Evolutionary conservation across 1,140 invertebrate genomes (phyloP), one percentile per base, ranked within the genome.

Genomic region (Drosophila seguyi): DNA sequence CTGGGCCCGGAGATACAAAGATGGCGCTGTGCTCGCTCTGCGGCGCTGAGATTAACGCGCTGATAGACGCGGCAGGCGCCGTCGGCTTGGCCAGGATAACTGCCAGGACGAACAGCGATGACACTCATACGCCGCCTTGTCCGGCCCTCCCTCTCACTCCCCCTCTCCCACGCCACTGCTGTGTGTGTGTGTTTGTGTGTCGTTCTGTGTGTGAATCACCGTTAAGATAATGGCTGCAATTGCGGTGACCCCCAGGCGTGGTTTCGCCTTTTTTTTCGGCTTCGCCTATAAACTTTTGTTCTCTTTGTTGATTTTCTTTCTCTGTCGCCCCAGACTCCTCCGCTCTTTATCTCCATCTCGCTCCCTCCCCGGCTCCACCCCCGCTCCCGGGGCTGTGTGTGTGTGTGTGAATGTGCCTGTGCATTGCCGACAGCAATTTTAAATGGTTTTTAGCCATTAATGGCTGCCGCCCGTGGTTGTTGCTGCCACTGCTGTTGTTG

Each of bases 401-500:
- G 27, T 62, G 45, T 31, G 41, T 68, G 69, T 53, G 38, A 22
- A 20, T 55, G 59, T 53, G 59, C 18, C 61, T 81, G 73, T 79
- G 77, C 81, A 81, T 65, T 75, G 81, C 84, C 85, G 56, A 73
- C 77, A 79, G 84, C 84, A 65, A 88, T 88, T 88, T 88, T 88
- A 90, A 88, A 88, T 88, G 84, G 84, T 88, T 88, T 88, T 88
- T 78, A 84, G 85, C 86, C 78, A 88, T 90, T 88, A 90, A 90
- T 85, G 85, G 78, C 71, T 88, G 65, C 73, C 62, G 68, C 60
- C 65, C 41, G 73, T 58, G 63, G 56, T 36, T 72, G 58, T 38
- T 55, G 60, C 56, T 39, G 34, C 52, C 45, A 38, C 42, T 56
- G 22, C 38, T 63, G 77, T 88, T 88, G 71, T 86, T 90, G 85